phyloP scores from a whole-genome alignment of 1,140 invertebrate species.

The Drosophila mojavensis region DNA sequence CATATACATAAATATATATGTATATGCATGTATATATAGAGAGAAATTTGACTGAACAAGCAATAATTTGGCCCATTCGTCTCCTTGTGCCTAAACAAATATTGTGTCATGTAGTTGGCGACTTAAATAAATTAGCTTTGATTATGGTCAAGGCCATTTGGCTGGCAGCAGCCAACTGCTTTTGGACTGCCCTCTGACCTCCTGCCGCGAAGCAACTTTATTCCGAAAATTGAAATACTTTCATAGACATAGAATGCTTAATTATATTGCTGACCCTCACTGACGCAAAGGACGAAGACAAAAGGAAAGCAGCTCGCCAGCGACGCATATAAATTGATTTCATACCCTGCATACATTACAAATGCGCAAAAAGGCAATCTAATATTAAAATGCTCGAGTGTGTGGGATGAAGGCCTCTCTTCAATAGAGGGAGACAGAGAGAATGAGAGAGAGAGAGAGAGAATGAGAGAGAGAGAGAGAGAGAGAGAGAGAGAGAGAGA shows the following conservation, averaged over 20 bases:
- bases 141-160: constrained; percentile 58
- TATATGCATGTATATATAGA: too few relatives aligned
- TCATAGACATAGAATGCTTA: constrained; percentile 59
- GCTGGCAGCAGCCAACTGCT: background rate
- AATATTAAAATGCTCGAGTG: background rate
- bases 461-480: too few relatives aligned
- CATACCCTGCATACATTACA: background rate
- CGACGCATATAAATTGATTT: constrained; percentile 30
- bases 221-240: constrained; percentile 55
- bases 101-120: constrained; percentile 58
- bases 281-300: constrained; percentile 8
- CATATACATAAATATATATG: too few relatives aligned
- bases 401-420: background rate
- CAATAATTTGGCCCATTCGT: constrained; percentile 49
- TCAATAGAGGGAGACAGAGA: background rate
- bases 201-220: constrained; percentile 41
- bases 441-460: too few relatives aligned
- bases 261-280: constrained; percentile 59
- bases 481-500: too few relatives aligned
- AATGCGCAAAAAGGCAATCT: background rate
- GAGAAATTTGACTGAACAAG: constrained; percentile 41
- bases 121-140: constrained; percentile 77
- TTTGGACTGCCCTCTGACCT: constrained; percentile 22
- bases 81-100: constrained; percentile 43
- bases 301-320: constrained; percentile 12